Percentiles rank a stretch among this genome's conserved stretches.
Conservation (phyloP, 2,797 vertebrate genomes). For the Crenuchus spilurus region DNA sequence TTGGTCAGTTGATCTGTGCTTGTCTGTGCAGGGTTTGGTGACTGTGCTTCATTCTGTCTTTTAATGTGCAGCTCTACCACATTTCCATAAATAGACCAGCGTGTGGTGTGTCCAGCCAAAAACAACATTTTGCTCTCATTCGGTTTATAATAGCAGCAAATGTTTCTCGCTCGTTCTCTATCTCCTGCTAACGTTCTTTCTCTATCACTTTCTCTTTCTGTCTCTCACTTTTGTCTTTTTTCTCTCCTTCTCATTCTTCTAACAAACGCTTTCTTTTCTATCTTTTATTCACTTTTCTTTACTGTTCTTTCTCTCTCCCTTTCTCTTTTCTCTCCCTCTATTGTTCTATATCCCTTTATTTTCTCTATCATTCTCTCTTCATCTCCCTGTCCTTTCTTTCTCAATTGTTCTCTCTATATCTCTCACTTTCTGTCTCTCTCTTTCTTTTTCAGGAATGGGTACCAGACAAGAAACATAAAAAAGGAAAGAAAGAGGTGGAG, state of each 20-base stretch:
- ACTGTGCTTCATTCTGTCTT: too few relatives aligned
- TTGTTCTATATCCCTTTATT: background rate
- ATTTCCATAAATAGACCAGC: background rate
- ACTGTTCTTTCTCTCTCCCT: background rate
- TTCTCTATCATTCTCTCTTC: background rate
- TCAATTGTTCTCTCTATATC: conserved; percentile 15
- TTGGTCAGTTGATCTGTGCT: too few relatives aligned
- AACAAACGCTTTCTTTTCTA: too few relatives aligned
- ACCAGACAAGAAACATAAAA: conserved; percentile 80
- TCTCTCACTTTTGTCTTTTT: background rate
- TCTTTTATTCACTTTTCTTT: background rate
- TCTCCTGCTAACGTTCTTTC: background rate
- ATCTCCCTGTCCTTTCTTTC: too few relatives aligned
- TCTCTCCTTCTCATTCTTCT: background rate
- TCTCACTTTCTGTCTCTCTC: conserved; percentile 19
- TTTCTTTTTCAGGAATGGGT: conserved; percentile 74
- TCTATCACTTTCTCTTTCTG: background rate
- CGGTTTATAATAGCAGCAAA: background rate
- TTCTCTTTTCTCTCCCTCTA: background rate
- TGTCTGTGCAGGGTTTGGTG: background rate
- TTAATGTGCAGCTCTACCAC: background rate
- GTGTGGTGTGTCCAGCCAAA: background rate
- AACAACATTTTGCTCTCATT: background rate
- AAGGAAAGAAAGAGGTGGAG: conserved; percentile 76
- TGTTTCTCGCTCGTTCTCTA: background rate